A percentile compares a stretch with the other conserved stretches of the same genome.
These are phyloP conservation scores for Drosophila parvula DNA, from an alignment of 1,140 invertebrate genomes.

Conservation along the genomic window DNA sequence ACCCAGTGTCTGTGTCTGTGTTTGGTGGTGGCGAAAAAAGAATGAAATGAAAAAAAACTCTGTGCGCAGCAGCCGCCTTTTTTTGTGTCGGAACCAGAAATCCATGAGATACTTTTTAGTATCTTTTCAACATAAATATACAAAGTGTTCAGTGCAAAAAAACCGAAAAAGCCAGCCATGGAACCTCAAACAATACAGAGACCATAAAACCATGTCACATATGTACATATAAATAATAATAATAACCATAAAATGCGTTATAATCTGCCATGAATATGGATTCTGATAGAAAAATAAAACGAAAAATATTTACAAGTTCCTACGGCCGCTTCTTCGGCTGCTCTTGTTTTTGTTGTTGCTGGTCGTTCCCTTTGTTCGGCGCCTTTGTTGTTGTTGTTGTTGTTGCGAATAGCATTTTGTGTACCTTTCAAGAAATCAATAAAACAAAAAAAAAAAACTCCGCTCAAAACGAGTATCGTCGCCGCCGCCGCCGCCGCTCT, in stretches of 20 bases:
- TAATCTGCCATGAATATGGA: constrained; percentile 29
- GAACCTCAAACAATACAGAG: constrained; percentile 20
- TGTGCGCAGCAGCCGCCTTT: constrained; percentile 80
- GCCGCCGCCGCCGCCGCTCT: constrained; percentile 9
- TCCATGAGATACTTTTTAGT: constrained; percentile 32
- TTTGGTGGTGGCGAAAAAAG: constrained; percentile 40
- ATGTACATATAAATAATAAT: constrained; percentile 21
- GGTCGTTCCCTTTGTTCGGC: constrained; percentile 65
- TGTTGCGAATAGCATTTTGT: constrained; percentile 82
- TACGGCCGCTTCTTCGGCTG: constrained; percentile 31
- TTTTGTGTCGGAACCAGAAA: constrained; percentile 44
- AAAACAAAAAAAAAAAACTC: constrained; percentile 70
- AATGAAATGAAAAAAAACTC: constrained; percentile 39
- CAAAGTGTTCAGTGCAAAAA: constrained; percentile 8
- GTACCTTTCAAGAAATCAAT: constrained; percentile 84
- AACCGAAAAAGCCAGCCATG: neutral
- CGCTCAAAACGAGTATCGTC: constrained; percentile 73
- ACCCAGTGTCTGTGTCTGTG: constrained; percentile 35
- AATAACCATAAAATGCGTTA: constrained; percentile 15
- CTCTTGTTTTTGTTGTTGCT: constrained; percentile 47
- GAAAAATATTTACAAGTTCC: constrained; percentile 41
- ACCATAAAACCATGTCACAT: constrained; percentile 24
- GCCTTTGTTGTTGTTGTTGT: constrained; percentile 55
- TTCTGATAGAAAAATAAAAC: constrained; percentile 16
- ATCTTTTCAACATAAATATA: constrained; percentile 4